Percentiles rank a stretch among this genome's conserved stretches.
phyloP scores from a whole-genome alignment of 2,113 vertebrate species.

The Proteles cristata region DNA sequence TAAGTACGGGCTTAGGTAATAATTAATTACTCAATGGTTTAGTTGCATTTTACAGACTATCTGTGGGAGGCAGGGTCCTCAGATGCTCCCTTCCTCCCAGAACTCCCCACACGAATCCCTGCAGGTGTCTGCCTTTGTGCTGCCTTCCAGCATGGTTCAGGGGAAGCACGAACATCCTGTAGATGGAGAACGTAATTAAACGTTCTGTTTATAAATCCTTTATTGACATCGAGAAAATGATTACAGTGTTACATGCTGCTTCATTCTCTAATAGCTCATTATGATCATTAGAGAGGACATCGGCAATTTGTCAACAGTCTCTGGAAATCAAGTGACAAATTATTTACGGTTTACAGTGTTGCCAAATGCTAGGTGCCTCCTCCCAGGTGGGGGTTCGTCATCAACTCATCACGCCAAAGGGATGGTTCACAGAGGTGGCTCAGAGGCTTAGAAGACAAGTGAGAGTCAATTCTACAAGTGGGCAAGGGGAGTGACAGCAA shows the following conservation, averaged over 20 bases:
- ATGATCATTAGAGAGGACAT: neutral
- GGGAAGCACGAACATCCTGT: neutral
- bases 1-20: neutral
- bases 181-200: conserved; percentile 41
- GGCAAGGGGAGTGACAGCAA: too few relatives aligned
- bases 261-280: neutral
- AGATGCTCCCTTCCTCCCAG: neutral
- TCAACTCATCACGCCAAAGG: neutral
- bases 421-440: neutral
- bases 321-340: neutral
- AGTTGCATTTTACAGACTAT: neutral
- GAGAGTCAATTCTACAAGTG: neutral
- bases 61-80: neutral
- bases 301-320: neutral
- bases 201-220: conserved; percentile 13
- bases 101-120: neutral
- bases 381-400: neutral
- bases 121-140: neutral
- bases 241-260: neutral
- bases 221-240: neutral
- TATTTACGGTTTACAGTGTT: neutral
- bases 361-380: neutral
- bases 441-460: neutral
- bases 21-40: neutral
- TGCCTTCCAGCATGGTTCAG: neutral